Evolutionary conservation across 2,113 vertebrate genomes (phyloP), one percentile per base, ranked within the genome.

Genomic region (Silurus meridionalis): DNA sequence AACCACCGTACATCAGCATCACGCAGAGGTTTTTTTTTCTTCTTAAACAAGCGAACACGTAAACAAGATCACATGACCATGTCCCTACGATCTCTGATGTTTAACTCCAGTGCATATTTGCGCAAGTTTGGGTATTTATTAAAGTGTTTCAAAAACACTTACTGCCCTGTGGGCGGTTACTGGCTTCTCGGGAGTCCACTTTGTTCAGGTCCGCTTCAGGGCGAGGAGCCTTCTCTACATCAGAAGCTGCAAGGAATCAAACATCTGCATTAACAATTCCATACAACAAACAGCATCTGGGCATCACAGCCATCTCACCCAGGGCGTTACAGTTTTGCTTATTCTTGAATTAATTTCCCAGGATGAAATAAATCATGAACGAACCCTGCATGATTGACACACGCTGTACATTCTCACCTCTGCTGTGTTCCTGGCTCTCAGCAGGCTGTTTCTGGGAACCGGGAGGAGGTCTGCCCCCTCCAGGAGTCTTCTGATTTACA

Each of bases 401-500:
- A 37, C 37, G 2, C 2, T 89, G 85, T 48, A 7, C 7, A 4
- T 57, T 46, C 61, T 89, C 93, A 99, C 98, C 96, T 93, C 95
- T 96, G 87, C 96, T 96, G 92, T 96, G 96, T 90, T 99, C 97
- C 72, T 95, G 95, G 89, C 90, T 95, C 88, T 98, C 98, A 55
- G 95, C 90, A 0, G 96, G 93, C 91, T 77, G 80, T 64, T 97
- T 99, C 89, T 97, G 97, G 91, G 89, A 95, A 60, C 86, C 9
- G 0, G 94, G 82, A 75, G 94, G 91, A 83, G 94, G 91, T 87
- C 95, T 91, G 89, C 95, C 91, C 88, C 96, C 95, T 89, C 94
- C 89, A 67, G 96, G 94, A 91, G 93, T 96, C 93, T 96, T 97
- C 89, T 95, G 97, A 77, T 95, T 96, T 80, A 95, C 94, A 5